Percentiles rank a stretch among this genome's conserved stretches.
phyloP scores from a whole-genome alignment of 2,888 invertebrate species.

The Acanthosepion esculentum region DNA sequence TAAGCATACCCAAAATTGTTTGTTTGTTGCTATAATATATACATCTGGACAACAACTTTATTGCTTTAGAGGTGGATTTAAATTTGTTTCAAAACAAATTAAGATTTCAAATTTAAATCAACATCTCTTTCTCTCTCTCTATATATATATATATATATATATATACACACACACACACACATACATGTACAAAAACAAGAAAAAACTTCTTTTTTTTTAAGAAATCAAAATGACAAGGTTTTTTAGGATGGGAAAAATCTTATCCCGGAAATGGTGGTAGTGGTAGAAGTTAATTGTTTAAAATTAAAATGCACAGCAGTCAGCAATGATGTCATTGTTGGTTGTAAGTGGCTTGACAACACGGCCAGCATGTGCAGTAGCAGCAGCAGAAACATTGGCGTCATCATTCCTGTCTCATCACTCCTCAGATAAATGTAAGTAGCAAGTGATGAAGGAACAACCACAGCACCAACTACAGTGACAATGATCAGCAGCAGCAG shows the following conservation, averaged over 20 bases:
- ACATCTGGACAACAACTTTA: too few relatives aligned
- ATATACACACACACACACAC: too few relatives aligned
- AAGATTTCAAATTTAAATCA: too few relatives aligned
- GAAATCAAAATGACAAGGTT: not conserved
- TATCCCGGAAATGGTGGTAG: not conserved
- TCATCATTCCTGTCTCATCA: slow-evolving; percentile 33
- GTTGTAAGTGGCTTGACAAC: slow-evolving; percentile 33
- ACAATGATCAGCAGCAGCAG: not conserved
- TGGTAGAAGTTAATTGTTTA: slow-evolving; percentile 22
- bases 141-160: too few relatives aligned
- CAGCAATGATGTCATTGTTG: slow-evolving; percentile 33
- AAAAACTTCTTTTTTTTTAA: not conserved
- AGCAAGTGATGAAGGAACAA: not conserved
- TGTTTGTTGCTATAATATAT: too few relatives aligned
- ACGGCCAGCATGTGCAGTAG: slow-evolving; percentile 33
- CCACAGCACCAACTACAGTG: not conserved
- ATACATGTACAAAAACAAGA: not conserved
- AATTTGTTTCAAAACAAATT: too few relatives aligned
- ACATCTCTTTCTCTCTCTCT: too few relatives aligned
- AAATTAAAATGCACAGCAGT: slow-evolving; percentile 33
- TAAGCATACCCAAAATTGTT: too few relatives aligned
- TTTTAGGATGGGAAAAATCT: not conserved
- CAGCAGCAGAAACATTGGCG: not conserved
- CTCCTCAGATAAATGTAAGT: not conserved
- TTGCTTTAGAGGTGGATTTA: too few relatives aligned